phyloP scores from a whole-genome alignment of 2,888 invertebrate species.

The Cerastoderma edule region DNA sequence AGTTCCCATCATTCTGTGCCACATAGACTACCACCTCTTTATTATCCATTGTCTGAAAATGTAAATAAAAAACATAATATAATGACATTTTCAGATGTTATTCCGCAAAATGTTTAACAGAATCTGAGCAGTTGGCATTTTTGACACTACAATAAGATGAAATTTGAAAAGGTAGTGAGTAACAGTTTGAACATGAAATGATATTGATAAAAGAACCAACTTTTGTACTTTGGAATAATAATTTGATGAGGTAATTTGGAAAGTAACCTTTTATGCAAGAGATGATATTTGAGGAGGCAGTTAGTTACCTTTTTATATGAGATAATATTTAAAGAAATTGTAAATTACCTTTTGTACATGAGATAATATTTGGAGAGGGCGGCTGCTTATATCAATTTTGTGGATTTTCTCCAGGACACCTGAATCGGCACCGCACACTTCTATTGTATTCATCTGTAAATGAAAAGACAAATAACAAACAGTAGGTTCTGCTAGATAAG shows the following conservation, averaged over 20 bases:
- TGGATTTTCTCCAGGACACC: not conserved
- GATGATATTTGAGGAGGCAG: no score
- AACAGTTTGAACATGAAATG: no score
- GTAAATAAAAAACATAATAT: not conserved
- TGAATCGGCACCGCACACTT: conserved; percentile 26
- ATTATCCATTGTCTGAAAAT: not conserved
- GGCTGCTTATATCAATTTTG: conserved; percentile 1
- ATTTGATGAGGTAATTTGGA: no score
- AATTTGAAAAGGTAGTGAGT: no score
- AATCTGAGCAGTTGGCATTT: not conserved
- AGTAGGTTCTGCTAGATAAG: no score
- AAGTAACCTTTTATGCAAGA: no score
- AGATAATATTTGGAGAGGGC: conserved; percentile 16
- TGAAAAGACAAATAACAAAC: not conserved
- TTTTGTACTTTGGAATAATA: no score
- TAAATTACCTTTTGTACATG: not conserved
- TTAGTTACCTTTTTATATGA: no score
- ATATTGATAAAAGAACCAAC: no score
- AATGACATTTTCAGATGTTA: not conserved
- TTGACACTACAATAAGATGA: not conserved
- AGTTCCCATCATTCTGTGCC: conserved; percentile 28
- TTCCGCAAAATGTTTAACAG: not conserved
- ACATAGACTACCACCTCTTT: conserved; percentile 16
- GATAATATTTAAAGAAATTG: no score
- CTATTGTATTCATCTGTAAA: conserved; percentile 33